phyloP scores from a whole-genome alignment of 2,113 vertebrate species.

The Todiramphus saurophagus region DNA sequence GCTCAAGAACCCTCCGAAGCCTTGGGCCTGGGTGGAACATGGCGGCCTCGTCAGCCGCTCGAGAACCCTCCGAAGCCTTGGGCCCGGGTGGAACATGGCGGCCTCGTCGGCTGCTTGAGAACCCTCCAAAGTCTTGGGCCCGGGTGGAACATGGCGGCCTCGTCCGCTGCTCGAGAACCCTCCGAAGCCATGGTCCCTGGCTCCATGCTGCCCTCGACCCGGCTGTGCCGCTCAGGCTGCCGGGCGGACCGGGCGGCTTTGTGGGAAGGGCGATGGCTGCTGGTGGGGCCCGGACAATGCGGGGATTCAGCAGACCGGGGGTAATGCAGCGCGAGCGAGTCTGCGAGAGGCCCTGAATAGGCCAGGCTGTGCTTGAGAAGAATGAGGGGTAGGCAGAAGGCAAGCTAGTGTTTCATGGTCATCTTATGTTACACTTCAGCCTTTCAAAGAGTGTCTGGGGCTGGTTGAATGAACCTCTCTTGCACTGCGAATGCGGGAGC shows the following conservation, averaged over 20 bases:
- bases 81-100: not conserved
- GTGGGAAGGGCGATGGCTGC: slow-evolving; percentile 23
- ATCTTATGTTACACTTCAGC: slow-evolving; percentile 78
- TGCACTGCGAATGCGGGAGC: slow-evolving; percentile 59
- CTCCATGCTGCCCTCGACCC: rapidly evolving
- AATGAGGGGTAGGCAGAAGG: slow-evolving; percentile 72
- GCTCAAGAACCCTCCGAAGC: too few relatives aligned
- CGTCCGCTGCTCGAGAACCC: not conserved
- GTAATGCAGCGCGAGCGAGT: slow-evolving; percentile 37
- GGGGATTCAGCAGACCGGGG: slow-evolving; percentile 51
- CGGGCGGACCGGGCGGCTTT: rapidly evolving
- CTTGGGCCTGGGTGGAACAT: too few relatives aligned
- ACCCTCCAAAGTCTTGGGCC: rapidly evolving
- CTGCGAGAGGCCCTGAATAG: slow-evolving; percentile 65
- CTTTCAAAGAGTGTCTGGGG: slow-evolving; percentile 80
- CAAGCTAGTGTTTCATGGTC: slow-evolving; percentile 70
- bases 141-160: not conserved
- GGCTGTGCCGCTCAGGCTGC: not conserved
- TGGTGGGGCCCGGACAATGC: slow-evolving; percentile 43
- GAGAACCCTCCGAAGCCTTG: rapidly evolving
- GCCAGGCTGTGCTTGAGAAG: slow-evolving; percentile 56
- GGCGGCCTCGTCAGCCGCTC: not conserved
- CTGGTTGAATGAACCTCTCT: slow-evolving; percentile 73
- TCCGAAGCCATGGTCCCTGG: rapidly evolving
- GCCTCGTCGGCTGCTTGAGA: not conserved